Conservation (phyloP, 2,113 vertebrate species). For the Istiophorus platypterus region DNA sequence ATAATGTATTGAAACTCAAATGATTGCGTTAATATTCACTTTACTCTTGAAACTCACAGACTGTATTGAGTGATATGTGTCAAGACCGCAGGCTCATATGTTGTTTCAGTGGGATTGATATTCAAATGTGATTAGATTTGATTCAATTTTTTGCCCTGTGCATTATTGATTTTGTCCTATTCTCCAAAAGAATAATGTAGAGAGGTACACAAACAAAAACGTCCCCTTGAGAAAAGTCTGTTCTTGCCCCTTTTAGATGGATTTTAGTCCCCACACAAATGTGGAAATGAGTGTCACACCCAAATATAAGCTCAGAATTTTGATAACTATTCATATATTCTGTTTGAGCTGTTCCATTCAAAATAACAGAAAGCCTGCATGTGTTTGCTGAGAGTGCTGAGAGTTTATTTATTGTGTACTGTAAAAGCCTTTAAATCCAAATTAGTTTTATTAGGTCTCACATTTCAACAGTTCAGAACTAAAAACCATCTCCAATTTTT, state of each 20-base stretch:
- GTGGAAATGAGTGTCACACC: background rate
- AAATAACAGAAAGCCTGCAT: background rate
- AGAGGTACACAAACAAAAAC: background rate
- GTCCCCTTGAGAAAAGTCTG: background rate
- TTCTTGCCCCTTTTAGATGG: slow-evolving; percentile 8
- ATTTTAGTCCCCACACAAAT: background rate
- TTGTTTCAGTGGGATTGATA: slow-evolving; percentile 19
- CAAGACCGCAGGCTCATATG: background rate
- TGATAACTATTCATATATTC: background rate
- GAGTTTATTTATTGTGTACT: background rate
- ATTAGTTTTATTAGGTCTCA: background rate
- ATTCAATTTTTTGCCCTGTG: slow-evolving; percentile 2
- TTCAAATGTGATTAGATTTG: slow-evolving; percentile 17
- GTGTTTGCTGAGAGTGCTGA: background rate
- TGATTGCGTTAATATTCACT: background rate
- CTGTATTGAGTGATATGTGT: background rate
- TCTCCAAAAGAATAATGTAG: slow-evolving; percentile 14
- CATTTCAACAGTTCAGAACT: background rate
- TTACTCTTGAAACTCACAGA: background rate
- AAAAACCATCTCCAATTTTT: background rate
- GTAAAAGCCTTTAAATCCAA: background rate
- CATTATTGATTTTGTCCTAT: slow-evolving; percentile 33
- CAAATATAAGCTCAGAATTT: background rate
- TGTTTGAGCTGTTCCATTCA: background rate
- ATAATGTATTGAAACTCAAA: background rate